A percentile compares a stretch with the other conserved stretches of the same genome.
phyloP scores from a whole-genome alignment of 2,888 invertebrate species.

The Limnephilus marmoratus region DNA sequence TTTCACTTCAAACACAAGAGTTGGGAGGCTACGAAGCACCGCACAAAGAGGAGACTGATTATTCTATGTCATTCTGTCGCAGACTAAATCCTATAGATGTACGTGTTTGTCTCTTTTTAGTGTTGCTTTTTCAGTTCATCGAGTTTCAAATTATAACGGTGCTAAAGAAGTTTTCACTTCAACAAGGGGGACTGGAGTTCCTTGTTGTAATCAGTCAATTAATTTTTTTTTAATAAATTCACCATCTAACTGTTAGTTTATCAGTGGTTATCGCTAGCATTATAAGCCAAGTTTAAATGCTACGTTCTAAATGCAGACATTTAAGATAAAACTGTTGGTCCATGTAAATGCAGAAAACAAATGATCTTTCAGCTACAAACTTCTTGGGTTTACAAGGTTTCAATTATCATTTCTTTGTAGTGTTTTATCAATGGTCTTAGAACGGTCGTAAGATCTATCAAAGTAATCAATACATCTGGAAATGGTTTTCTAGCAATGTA shows the following conservation, averaged over 20 bases:
- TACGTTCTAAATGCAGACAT: not conserved
- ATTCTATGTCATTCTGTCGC: too few relatives aligned
- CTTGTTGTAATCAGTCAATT: not conserved
- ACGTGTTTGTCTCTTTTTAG: too few relatives aligned
- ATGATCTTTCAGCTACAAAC: not conserved
- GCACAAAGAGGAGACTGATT: too few relatives aligned
- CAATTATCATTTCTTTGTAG: not conserved
- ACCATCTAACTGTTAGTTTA: not conserved
- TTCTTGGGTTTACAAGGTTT: not conserved
- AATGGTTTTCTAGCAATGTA: not conserved
- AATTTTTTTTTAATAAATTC: not conserved
- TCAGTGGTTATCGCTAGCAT: not conserved
- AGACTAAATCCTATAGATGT: too few relatives aligned
- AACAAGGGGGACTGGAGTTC: too few relatives aligned
- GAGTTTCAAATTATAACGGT: too few relatives aligned
- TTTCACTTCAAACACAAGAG: too few relatives aligned
- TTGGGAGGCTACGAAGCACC: too few relatives aligned
- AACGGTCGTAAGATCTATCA: too few relatives aligned
- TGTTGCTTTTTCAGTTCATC: too few relatives aligned
- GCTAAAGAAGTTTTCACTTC: too few relatives aligned
- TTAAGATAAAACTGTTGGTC: not conserved
- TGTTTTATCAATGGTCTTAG: not conserved
- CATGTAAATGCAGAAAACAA: not conserved
- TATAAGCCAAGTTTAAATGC: not conserved
- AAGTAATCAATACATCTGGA: not conserved